These are phyloP conservation scores for Hozukius guyotensis DNA, from an alignment of 2,797 vertebrate species.

Conservation along the genomic window DNA sequence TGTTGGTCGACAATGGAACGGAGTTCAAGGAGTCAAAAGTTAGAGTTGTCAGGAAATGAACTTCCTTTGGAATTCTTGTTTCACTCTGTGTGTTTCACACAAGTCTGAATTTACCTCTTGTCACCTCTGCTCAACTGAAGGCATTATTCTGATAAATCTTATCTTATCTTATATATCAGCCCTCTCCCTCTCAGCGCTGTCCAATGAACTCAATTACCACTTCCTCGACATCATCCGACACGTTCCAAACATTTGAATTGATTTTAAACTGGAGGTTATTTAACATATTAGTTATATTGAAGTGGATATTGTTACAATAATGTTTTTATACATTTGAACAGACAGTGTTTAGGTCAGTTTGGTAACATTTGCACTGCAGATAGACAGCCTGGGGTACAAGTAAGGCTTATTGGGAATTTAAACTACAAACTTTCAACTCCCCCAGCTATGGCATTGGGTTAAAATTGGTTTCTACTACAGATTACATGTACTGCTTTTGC, in stretches of 20 bases:
- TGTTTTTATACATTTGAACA: not conserved
- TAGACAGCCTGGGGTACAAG: too few species aligned
- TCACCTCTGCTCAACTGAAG: not conserved
- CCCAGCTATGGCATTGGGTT: too few species aligned
- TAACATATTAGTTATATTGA: not conserved
- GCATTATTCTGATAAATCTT: not conserved
- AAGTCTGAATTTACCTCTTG: slow-evolving; percentile 52
- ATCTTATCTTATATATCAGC: not conserved
- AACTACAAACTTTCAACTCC: too few species aligned
- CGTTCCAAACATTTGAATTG: not conserved
- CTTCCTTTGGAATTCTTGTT: slow-evolving; percentile 49
- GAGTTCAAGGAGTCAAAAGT: slow-evolving; percentile 13
- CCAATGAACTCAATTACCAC: not conserved
- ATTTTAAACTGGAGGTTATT: not conserved
- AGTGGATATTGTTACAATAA: not conserved
- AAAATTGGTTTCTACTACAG: too few species aligned
- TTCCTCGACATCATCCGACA: not conserved
- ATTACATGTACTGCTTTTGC: not conserved
- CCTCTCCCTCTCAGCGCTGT: not conserved
- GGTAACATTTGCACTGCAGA: not conserved
- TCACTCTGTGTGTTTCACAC: slow-evolving; percentile 52
- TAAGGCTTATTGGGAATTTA: too few species aligned
- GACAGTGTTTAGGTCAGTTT: not conserved
- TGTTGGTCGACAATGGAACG: slow-evolving; percentile 5
- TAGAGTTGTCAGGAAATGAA: not conserved